These are phyloP conservation scores for Drosophila triauraria DNA, from an alignment of 1,140 invertebrate species.

Conservation along the genomic window DNA sequence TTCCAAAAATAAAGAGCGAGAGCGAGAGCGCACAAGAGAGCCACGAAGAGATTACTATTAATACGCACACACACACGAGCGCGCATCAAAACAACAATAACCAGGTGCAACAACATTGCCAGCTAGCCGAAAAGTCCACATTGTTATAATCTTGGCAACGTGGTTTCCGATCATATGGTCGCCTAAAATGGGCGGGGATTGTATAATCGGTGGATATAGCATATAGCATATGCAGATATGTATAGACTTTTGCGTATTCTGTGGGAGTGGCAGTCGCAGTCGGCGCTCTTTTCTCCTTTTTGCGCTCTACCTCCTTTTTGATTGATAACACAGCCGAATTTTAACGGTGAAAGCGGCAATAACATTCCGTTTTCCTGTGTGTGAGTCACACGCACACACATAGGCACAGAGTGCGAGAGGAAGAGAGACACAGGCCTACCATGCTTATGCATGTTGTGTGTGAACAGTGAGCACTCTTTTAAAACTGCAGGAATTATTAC, in stretches of 20 bases:
- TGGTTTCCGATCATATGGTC: slow-evolving; percentile 78
- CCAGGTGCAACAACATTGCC: slow-evolving; percentile 60
- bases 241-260: slow-evolving; percentile 2
- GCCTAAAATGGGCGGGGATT: slow-evolving; percentile 49
- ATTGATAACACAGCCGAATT: slow-evolving; percentile 14
- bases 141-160: slow-evolving; percentile 76
- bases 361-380: slow-evolving; percentile 13
- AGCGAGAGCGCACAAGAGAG: not conserved
- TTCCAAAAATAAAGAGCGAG: slow-evolving; percentile 9
- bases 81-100: slow-evolving; percentile 49
- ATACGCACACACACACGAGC: slow-evolving; percentile 5
- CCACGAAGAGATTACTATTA: slow-evolving; percentile 13
- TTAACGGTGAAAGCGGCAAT: slow-evolving; percentile 46
- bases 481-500: not conserved
- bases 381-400: slow-evolving; percentile 24
- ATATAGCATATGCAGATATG: slow-evolving; percentile 11
- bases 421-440: slow-evolving; percentile 9
- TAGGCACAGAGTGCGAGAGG: slow-evolving; percentile 1
- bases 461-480: not conserved
- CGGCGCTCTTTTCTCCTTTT: slow-evolving; percentile 13
- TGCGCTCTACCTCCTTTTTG: slow-evolving; percentile 10
- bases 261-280: slow-evolving; percentile 20
- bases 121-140: slow-evolving; percentile 50
- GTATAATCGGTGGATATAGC: slow-evolving; percentile 43
- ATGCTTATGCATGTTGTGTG: slow-evolving; percentile 10